phyloP scores from a whole-genome alignment of 2,113 vertebrate species.

The Dipodomys spectabilis region DNA sequence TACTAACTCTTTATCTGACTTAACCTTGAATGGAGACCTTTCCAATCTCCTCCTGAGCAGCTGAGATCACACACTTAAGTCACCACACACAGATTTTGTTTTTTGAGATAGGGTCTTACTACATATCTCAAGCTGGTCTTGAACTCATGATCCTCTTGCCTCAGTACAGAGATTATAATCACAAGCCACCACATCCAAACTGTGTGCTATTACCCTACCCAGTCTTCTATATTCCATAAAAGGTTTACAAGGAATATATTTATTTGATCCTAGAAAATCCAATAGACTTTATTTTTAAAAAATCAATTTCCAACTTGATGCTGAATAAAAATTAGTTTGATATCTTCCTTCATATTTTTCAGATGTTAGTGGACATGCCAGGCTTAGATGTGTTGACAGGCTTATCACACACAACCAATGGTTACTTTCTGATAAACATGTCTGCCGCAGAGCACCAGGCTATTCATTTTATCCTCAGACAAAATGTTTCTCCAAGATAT shows the following conservation, averaged over 20 bases:
- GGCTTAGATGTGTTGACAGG: background rate
- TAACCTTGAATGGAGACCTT: too few relatives aligned
- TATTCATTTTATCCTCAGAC: background rate
- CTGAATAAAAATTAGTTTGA: background rate
- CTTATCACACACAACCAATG: background rate
- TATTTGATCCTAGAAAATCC: background rate
- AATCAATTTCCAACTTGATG: background rate
- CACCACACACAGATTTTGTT: too few relatives aligned
- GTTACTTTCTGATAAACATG: background rate
- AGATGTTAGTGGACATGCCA: background rate
- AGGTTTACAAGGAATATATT: background rate
- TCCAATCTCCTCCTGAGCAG: too few relatives aligned
- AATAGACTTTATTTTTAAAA: background rate
- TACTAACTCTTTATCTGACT: too few relatives aligned
- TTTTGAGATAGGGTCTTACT: background rate
- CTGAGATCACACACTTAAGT: too few relatives aligned
- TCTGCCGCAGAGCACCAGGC: background rate
- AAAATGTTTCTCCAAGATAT: background rate
- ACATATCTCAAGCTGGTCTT: background rate
- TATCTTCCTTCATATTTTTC: background rate
- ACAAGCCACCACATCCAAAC: background rate
- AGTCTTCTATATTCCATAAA: conserved; percentile 41
- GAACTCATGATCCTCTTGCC: background rate
- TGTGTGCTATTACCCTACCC: background rate
- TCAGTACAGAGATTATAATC: background rate